These are phyloP conservation scores for Muscicapa adusta DNA, from an alignment of 2,113 vertebrate genomes.

Conservation along the genomic window DNA sequence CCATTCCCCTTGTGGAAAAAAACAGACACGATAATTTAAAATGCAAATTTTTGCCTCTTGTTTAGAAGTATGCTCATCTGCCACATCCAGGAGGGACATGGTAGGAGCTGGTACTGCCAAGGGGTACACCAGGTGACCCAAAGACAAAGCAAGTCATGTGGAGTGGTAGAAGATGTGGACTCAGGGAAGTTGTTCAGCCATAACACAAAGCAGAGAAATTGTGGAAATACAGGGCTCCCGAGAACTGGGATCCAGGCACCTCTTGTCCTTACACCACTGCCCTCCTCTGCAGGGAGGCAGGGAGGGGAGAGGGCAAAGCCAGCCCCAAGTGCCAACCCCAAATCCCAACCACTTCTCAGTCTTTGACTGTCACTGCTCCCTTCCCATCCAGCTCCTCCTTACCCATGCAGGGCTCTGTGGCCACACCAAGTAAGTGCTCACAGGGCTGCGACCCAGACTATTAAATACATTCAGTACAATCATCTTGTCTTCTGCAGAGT, in stretches of 20 bases:
- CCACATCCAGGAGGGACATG: background rate
- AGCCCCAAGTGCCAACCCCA: background rate
- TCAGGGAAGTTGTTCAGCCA: background rate
- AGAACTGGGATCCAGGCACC: background rate
- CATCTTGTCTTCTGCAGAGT: background rate
- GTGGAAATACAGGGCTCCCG: fast-evolving
- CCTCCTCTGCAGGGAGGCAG: background rate
- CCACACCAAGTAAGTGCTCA: background rate
- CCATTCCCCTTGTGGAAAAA: background rate
- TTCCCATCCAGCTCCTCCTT: background rate
- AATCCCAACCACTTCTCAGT: background rate
- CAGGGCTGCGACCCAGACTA: background rate
- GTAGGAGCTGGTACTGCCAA: background rate
- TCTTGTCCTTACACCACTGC: background rate
- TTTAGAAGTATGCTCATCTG: background rate
- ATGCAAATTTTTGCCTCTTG: background rate
- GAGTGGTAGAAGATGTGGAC: background rate
- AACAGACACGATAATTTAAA: background rate
- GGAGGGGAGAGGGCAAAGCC: background rate
- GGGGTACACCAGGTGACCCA: background rate
- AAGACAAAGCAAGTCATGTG: fast-evolving
- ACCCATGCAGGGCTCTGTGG: fast-evolving
- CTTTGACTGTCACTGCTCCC: fast-evolving
- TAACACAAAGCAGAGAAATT: background rate
- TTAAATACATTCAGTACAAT: background rate